A percentile compares a stretch with the other conserved stretches of the same genome.
These are phyloP conservation scores for Tortricodes alternella DNA, from an alignment of 2,888 invertebrate genomes.

Conservation along the genomic window DNA sequence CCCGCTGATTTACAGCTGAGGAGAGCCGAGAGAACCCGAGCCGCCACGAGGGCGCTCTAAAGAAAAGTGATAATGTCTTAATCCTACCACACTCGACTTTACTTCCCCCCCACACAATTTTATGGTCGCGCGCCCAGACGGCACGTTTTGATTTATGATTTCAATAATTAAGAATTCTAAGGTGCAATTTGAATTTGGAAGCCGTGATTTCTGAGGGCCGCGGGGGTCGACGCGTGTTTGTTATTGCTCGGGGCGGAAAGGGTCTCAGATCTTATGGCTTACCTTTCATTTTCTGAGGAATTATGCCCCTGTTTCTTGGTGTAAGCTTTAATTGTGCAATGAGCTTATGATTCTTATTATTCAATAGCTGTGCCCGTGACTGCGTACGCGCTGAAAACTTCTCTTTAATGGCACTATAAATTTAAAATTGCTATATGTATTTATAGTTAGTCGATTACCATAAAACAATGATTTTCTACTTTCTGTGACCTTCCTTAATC, in stretches of 20 bases:
- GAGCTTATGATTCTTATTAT: slow-evolving; percentile 21
- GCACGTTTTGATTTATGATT: slow-evolving; percentile 82
- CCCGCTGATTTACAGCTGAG: slow-evolving; percentile 81
- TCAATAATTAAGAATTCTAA: slow-evolving; percentile 83
- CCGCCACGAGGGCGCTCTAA: slow-evolving; percentile 75
- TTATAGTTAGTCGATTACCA: no score
- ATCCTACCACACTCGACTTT: slow-evolving; percentile 82
- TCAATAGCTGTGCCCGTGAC: no score
- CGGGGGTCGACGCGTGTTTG: slow-evolving; percentile 78
- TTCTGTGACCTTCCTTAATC: no score
- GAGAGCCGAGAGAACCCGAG: slow-evolving; percentile 33
- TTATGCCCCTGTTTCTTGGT: slow-evolving; percentile 45
- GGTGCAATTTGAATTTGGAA: slow-evolving; percentile 81
- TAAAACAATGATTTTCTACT: no score
- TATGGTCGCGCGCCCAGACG: slow-evolving; percentile 80
- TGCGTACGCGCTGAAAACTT: no score
- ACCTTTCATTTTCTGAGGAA: slow-evolving; percentile 70
- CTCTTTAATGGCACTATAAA: no score
- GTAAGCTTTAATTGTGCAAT: slow-evolving; percentile 29
- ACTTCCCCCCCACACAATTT: slow-evolving; percentile 67
- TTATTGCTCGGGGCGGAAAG: slow-evolving; percentile 76
- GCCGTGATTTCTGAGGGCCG: slow-evolving; percentile 66
- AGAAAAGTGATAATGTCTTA: slow-evolving; percentile 88
- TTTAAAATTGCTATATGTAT: no score
- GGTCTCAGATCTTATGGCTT: slow-evolving; percentile 64